Conservation (phyloP, 1,140 invertebrate species). For the Luehdorfia chinensis region DNA sequence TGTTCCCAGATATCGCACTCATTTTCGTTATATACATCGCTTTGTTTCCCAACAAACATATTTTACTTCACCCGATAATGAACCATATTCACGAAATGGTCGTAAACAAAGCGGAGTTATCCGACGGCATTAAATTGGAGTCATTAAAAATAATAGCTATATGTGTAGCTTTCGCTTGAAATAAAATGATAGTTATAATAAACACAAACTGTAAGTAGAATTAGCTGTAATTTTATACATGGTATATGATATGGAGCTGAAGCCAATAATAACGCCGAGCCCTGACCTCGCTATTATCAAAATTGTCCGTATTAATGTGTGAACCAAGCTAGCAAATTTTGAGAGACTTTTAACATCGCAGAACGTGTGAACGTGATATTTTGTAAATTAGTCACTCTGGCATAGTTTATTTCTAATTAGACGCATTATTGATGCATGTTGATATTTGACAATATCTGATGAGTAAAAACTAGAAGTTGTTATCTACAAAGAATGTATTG, state of each 20-base stretch:
- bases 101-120: slow-evolving; percentile 16
- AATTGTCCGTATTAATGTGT: slow-evolving; percentile 20
- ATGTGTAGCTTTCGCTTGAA: slow-evolving; percentile 42
- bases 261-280: slow-evolving; percentile 47
- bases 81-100: slow-evolving; percentile 27
- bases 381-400: no score
- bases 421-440: no score
- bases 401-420: no score
- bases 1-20: no score
- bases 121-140: slow-evolving; percentile 27
- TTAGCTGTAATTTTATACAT: slow-evolving; percentile 35
- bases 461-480: no score
- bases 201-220: slow-evolving; percentile 56
- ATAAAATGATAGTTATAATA: slow-evolving; percentile 61
- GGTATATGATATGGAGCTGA: slow-evolving; percentile 43
- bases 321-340: slow-evolving; percentile 1
- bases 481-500: no score
- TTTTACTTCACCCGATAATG: slow-evolving; percentile 21
- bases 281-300: slow-evolving; percentile 50
- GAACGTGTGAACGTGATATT: no score
- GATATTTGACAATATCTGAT: no score
- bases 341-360: no score
- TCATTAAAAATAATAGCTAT: slow-evolving; percentile 53
- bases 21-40: slow-evolving; percentile 15
- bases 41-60: slow-evolving; percentile 6